Percentiles rank a stretch among this genome's conserved stretches.
Conservation (phyloP, 1,140 invertebrate genomes). For the Nixonia krombeini region DNA sequence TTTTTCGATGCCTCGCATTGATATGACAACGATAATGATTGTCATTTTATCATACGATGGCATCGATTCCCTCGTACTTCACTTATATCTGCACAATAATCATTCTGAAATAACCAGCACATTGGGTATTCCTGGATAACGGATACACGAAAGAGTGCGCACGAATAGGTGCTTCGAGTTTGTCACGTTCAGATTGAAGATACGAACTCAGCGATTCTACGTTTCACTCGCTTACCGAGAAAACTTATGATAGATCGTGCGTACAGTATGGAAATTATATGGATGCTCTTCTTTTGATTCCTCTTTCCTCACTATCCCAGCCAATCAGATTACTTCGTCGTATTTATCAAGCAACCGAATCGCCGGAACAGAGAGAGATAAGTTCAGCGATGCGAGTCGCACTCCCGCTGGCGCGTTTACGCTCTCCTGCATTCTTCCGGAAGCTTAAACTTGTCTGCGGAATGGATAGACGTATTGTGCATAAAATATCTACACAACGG, state of each 20-base stretch:
- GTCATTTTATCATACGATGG: conserved; percentile 35
- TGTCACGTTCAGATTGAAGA: conserved; percentile 52
- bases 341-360: too few species aligned
- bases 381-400: too few species aligned
- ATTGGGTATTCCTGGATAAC: conserved; percentile 50
- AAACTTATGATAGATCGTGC: conserved; percentile 50
- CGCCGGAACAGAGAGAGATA: too few species aligned
- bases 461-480: conserved; percentile 44
- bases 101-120: conserved; percentile 44
- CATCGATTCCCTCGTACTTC: conserved; percentile 25
- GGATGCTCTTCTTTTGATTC: conserved; percentile 50
- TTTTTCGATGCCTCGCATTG: too few species aligned
- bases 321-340: too few species aligned
- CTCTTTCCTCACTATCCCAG: too few species aligned
- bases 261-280: conserved; percentile 42
- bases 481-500: too few species aligned
- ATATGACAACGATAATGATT: conserved; percentile 33
- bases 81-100: conserved; percentile 45
- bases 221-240: conserved; percentile 43
- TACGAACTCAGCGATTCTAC: conserved; percentile 51
- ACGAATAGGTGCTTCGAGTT: conserved; percentile 48
- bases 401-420: conserved; percentile 47
- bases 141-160: conserved; percentile 47
- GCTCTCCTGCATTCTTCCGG: conserved; percentile 31
- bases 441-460: conserved; percentile 33